phyloP scores from a whole-genome alignment of 2,888 invertebrate genomes.

The Hirtodrosophila confusa region DNA sequence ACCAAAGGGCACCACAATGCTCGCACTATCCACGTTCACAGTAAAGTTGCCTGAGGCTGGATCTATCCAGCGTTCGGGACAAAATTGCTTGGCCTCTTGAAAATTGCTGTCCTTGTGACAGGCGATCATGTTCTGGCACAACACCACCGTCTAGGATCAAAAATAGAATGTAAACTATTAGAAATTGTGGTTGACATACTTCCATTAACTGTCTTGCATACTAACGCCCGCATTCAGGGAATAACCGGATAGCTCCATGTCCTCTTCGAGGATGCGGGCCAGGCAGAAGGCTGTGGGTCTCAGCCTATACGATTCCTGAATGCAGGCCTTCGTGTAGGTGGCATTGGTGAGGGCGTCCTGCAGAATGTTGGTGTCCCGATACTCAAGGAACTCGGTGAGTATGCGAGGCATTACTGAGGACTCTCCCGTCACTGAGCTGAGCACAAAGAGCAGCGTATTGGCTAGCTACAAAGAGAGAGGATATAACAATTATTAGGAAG shows the following conservation, averaged over 20 bases:
- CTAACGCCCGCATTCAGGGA: slow-evolving; percentile 89
- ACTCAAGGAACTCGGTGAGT: slow-evolving; percentile 86
- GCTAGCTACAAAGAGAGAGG: slow-evolving; percentile 86
- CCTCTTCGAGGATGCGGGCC: slow-evolving; percentile 90
- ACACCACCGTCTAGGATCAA: slow-evolving; percentile 87
- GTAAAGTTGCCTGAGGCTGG: slow-evolving; percentile 76
- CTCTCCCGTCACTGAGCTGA: slow-evolving; percentile 90
- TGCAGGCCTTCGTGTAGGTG: slow-evolving; percentile 91
- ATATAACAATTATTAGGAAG: not conserved
- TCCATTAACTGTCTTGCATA: slow-evolving; percentile 16
- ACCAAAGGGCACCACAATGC: slow-evolving; percentile 92
- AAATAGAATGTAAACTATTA: not conserved
- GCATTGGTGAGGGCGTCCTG: slow-evolving; percentile 87
- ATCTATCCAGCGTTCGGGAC: slow-evolving; percentile 91
- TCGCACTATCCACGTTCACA: slow-evolving; percentile 84
- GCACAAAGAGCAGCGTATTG: slow-evolving; percentile 91
- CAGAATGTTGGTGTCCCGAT: slow-evolving; percentile 86
- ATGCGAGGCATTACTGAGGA: slow-evolving; percentile 88
- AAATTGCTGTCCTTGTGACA: slow-evolving; percentile 91
- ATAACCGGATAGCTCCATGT: slow-evolving; percentile 89
- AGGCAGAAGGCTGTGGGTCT: slow-evolving; percentile 91
- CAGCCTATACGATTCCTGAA: slow-evolving; percentile 88
- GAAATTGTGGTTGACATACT: not conserved
- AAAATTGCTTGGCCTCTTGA: slow-evolving; percentile 88
- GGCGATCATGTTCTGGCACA: slow-evolving; percentile 93